These are phyloP conservation scores for Lithophane ornitopus DNA, from an alignment of 2,888 invertebrate genomes.

Conservation along the genomic window DNA sequence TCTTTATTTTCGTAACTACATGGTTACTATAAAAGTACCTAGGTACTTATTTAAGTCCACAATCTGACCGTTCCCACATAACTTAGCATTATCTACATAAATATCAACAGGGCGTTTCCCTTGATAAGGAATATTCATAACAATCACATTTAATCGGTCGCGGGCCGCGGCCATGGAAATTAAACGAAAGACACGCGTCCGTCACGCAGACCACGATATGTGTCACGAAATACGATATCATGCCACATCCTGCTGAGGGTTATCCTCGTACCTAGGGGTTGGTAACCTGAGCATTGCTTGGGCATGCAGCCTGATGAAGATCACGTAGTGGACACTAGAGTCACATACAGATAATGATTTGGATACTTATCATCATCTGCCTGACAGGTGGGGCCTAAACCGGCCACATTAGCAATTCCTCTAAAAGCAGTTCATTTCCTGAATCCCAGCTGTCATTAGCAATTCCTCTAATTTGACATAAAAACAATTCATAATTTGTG, in stretches of 20 bases:
- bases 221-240: constrained; percentile 2
- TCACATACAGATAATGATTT: not conserved
- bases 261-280: constrained; percentile 23
- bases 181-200: constrained; percentile 33
- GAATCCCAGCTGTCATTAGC: too few relatives aligned
- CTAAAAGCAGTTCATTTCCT: too few relatives aligned
- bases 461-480: too few relatives aligned
- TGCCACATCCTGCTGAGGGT: constrained; percentile 30
- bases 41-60: not conserved
- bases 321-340: constrained; percentile 18
- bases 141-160: constrained; percentile 31
- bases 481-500: too few relatives aligned
- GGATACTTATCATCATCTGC: not conserved
- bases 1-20: not conserved
- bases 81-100: constrained; percentile 32
- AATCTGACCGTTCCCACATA: constrained; percentile 45
- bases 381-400: too few relatives aligned
- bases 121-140: constrained; percentile 37
- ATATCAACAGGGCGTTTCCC: constrained; percentile 48
- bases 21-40: not conserved
- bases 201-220: constrained; percentile 32
- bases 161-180: constrained; percentile 10
- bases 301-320: not conserved
- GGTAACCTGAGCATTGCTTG: constrained; percentile 5
- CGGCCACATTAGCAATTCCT: too few relatives aligned